Evolutionary conservation across 2,797 vertebrate genomes (phyloP).

Genomic region (Chromis chromis): DNA sequence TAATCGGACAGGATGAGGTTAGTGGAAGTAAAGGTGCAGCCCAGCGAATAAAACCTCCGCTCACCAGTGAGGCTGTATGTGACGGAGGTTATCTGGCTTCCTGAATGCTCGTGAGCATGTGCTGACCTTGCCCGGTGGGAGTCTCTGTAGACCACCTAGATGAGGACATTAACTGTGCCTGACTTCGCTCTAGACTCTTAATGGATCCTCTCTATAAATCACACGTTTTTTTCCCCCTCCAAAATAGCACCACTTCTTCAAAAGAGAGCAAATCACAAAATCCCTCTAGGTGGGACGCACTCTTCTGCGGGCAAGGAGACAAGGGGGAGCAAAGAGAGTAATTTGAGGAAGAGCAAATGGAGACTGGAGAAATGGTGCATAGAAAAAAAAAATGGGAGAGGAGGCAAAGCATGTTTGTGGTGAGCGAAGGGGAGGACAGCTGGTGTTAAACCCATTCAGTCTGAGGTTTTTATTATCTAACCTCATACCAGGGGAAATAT

Average conservation of each 20-base stretch:
- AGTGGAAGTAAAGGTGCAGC: not conserved
- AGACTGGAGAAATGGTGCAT: not conserved
- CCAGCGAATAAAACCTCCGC: not conserved
- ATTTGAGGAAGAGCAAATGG: not conserved
- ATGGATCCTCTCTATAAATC: constrained; percentile 8
- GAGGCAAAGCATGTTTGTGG: not conserved
- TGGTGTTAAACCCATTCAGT: constrained; percentile 12
- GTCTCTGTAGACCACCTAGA: constrained; percentile 29
- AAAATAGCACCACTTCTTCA: constrained; percentile 20
- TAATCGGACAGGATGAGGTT: too few relatives aligned
- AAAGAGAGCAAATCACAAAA: constrained; percentile 39
- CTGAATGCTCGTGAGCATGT: not conserved
- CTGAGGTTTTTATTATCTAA: constrained; percentile 17
- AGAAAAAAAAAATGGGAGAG: constrained; percentile 12
- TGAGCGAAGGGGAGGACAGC: not conserved
- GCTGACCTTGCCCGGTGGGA: constrained; percentile 14
- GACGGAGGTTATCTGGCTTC: not conserved
- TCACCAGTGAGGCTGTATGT: not conserved
- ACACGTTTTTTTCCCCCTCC: not conserved
- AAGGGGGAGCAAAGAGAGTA: constrained; percentile 1
- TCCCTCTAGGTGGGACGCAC: constrained; percentile 25
- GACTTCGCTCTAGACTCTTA: constrained; percentile 25
- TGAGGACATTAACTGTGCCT: constrained; percentile 38
- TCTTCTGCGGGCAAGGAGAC: constrained; percentile 10
- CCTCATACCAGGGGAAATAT: constrained; percentile 14